These are phyloP conservation scores for Glyphotaelius pellucidus DNA, from an alignment of 2,888 invertebrate genomes.

Conservation along the genomic window DNA sequence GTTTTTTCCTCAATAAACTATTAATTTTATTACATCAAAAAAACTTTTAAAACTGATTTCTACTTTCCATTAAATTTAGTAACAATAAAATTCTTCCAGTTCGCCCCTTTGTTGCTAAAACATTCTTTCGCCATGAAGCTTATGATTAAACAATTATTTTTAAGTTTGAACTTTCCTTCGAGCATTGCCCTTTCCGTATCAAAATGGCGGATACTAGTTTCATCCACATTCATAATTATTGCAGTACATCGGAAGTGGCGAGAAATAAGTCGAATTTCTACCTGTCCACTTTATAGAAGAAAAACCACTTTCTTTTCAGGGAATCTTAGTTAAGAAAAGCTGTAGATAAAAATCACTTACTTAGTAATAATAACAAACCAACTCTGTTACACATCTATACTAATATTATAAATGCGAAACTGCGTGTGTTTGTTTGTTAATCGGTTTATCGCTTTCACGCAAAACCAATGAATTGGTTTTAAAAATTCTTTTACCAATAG, in stretches of 20 bases:
- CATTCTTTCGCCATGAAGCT: background rate
- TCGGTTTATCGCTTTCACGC: too few species aligned
- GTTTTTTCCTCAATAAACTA: too few species aligned
- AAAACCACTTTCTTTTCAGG: background rate
- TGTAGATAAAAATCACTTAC: too few species aligned
- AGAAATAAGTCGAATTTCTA: background rate
- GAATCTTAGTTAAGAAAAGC: background rate
- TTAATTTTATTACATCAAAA: too few species aligned
- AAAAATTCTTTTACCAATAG: too few species aligned
- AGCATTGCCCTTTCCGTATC: background rate
- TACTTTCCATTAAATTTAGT: too few species aligned
- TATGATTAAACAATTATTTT: background rate
- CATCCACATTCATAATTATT: background rate
- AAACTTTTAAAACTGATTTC: too few species aligned
- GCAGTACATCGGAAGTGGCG: background rate
- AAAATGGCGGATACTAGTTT: background rate
- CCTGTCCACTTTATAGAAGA: background rate
- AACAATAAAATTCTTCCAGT: background rate
- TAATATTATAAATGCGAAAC: too few species aligned
- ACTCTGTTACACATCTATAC: too few species aligned
- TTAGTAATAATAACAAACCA: too few species aligned
- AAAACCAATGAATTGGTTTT: too few species aligned
- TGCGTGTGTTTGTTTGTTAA: too few species aligned
- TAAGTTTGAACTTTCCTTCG: background rate
- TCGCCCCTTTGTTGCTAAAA: background rate